These are phyloP conservation scores for Xenentodon cancila DNA, from an alignment of 2,797 vertebrate species.

Conservation along the genomic window DNA sequence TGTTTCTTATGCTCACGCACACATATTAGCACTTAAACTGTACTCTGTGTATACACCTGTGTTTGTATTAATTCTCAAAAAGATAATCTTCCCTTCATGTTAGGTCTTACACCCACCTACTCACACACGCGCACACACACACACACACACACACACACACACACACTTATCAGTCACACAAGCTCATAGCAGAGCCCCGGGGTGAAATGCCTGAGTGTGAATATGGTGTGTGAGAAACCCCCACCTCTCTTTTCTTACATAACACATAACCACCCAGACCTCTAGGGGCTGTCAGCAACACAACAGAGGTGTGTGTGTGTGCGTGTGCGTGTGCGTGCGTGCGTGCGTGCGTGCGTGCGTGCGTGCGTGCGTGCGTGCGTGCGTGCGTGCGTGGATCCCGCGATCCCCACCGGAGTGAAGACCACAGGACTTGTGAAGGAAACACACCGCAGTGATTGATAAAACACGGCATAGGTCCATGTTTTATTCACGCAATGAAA, in stretches of 20 bases:
- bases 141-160: constrained; percentile 19
- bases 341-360: too few species aligned
- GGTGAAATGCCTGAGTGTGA: constrained; percentile 70
- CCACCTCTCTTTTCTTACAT: constrained; percentile 73
- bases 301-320: constrained; percentile 8
- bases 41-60: constrained; percentile 13
- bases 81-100: constrained; percentile 9
- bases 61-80: constrained; percentile 19
- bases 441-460: constrained; percentile 22
- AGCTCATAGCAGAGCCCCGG: constrained; percentile 50
- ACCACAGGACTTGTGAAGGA: constrained; percentile 46
- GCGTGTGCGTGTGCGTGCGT: constrained; percentile 10
- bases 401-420: constrained; percentile 48
- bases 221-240: constrained; percentile 69
- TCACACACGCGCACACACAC: constrained; percentile 14
- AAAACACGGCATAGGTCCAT: constrained; percentile 35
- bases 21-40: constrained; percentile 14
- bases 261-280: constrained; percentile 72
- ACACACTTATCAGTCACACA: constrained; percentile 65
- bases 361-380: constrained; percentile 12
- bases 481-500: constrained; percentile 59
- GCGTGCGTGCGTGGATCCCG: constrained; percentile 6
- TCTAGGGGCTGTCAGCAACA: constrained; percentile 53
- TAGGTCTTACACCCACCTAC: constrained; percentile 5
- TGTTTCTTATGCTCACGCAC: constrained; percentile 12